Percentiles rank a stretch among this genome's conserved stretches.
phyloP scores from a whole-genome alignment of 2,888 invertebrate species.

The Eristalinus aeneus region DNA sequence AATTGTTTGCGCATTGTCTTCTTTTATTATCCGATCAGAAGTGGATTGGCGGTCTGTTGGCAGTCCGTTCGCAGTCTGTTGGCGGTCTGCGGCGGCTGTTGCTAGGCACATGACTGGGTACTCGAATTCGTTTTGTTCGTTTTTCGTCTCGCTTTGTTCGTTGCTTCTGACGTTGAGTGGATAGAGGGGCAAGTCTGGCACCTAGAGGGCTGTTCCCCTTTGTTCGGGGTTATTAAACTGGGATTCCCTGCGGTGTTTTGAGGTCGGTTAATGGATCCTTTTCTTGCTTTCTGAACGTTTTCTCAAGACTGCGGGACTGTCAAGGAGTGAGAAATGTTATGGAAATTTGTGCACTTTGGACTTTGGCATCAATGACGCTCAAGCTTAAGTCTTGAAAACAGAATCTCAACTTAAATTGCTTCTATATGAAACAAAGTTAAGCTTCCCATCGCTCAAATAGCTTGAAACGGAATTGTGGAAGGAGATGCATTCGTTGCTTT shows the following conservation, averaged over 20 bases:
- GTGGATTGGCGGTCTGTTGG: constrained; percentile 3
- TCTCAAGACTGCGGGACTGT: background rate
- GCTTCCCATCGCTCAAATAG: too few relatives aligned
- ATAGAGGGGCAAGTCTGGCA: background rate
- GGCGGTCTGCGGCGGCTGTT: background rate
- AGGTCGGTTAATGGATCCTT: constrained; percentile 6
- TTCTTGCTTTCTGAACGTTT: constrained; percentile 6
- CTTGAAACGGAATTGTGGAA: too few relatives aligned
- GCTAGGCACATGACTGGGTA: constrained; percentile 8
- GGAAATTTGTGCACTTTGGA: too few relatives aligned
- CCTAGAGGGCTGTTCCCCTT: constrained; percentile 3
- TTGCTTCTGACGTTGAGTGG: background rate
- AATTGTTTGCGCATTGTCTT: constrained; percentile 16
- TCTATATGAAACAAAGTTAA: too few relatives aligned
- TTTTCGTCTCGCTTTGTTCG: background rate
- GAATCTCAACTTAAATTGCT: too few relatives aligned
- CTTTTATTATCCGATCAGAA: constrained; percentile 40
- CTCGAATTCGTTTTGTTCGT: background rate
- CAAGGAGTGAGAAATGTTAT: background rate
- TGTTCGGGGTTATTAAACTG: constrained; percentile 39
- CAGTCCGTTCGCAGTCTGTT: background rate
- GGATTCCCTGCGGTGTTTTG: constrained; percentile 12
- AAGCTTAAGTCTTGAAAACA: too few relatives aligned
- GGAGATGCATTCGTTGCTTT: too few relatives aligned
- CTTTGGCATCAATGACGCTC: too few relatives aligned